Percentiles rank a stretch among this genome's conserved stretches.
Conservation (phyloP, 2,113 vertebrate species). For the Naja naja region DNA sequence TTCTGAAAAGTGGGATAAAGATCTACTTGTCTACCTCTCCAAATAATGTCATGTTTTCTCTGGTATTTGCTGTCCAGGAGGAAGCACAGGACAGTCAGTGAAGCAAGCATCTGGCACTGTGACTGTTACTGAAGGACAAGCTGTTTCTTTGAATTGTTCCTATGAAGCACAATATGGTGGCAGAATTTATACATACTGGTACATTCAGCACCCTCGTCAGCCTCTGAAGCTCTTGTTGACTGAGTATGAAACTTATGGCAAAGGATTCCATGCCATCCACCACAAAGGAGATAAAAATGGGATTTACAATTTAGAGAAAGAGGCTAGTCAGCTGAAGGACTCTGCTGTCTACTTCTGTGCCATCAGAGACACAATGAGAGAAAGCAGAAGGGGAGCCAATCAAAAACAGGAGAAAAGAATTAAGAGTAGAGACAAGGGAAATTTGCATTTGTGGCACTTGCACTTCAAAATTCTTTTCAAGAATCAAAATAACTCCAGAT, state of each 20-base stretch:
- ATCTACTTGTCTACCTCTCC: background rate
- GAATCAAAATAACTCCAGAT: background rate
- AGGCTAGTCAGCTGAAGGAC: background rate
- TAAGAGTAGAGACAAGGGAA: background rate
- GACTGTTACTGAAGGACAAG: background rate
- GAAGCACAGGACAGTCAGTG: conserved; percentile 17
- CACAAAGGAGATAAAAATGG: background rate
- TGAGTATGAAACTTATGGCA: rapidly evolving
- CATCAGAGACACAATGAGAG: conserved; percentile 28
- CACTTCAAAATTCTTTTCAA: background rate
- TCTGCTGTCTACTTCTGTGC: conserved; percentile 39
- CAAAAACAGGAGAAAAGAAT: conserved; percentile 13
- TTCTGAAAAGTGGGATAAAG: background rate
- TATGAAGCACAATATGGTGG: background rate
- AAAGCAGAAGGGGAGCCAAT: background rate
- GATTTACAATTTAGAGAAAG: conserved; percentile 14
- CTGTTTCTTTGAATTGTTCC: conserved; percentile 2
- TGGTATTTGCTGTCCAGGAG: background rate
- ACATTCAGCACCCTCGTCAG: background rate
- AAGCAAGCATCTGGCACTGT: conserved; percentile 14
- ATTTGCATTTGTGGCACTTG: background rate
- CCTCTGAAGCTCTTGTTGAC: background rate
- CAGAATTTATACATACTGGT: background rate
- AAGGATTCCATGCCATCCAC: background rate
- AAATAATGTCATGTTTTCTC: background rate